Conservation (phyloP, 2,888 invertebrate genomes). For the Gymnocheta viridis region DNA sequence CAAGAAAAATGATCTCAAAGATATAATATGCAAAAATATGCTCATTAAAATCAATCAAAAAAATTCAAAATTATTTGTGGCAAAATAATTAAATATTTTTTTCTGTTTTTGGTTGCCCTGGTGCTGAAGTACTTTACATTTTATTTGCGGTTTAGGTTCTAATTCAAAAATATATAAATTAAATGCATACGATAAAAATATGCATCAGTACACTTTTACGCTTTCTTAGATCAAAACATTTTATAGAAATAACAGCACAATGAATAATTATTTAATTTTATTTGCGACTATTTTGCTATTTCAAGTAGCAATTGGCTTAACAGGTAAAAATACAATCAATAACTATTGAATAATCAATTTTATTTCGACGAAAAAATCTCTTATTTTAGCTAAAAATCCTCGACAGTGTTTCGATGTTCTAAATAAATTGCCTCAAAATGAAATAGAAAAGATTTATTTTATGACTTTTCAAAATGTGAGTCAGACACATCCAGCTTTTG, state of each 20-base stretch:
- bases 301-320: neutral
- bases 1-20: too few relatives aligned
- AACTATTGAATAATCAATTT: neutral
- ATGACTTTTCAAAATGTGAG: conserved; percentile 4
- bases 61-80: too few relatives aligned
- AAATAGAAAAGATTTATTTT: conserved; percentile 31
- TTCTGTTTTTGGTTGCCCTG: neutral
- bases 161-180: neutral
- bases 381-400: neutral
- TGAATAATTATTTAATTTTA: neutral
- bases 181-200: neutral
- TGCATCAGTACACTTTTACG: neutral
- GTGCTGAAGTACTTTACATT: neutral
- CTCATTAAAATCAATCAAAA: too few relatives aligned
- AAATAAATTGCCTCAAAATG: conserved; percentile 6
- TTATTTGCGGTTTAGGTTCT: neutral
- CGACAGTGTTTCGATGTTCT: conserved; percentile 10
- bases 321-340: neutral
- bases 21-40: too few relatives aligned
- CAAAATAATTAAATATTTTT: neutral
- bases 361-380: neutral
- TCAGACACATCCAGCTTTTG: conserved; percentile 15
- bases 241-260: neutral
- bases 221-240: neutral
- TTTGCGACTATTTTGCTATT: neutral